These are phyloP conservation scores for Lampris incognitus DNA, from an alignment of 2,113 vertebrate genomes.

Conservation along the genomic window DNA sequence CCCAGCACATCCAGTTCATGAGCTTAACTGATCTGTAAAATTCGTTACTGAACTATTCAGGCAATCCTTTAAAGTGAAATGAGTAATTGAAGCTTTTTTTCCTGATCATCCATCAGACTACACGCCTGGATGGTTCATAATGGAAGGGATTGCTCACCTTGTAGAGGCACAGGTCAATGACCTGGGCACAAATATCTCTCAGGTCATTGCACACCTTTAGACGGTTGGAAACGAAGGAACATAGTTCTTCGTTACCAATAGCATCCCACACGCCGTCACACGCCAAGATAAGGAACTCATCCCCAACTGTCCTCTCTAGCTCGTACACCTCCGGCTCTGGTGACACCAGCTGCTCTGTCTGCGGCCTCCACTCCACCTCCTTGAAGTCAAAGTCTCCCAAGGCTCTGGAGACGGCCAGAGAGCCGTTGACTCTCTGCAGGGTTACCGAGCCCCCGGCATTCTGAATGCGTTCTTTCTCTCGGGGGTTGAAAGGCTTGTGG, in stretches of 20 bases:
- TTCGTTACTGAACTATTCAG: no score
- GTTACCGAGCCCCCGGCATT: constrained; percentile 85
- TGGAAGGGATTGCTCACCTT: constrained; percentile 81
- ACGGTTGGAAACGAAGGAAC: constrained; percentile 81
- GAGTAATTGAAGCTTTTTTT: no score
- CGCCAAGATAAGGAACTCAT: constrained; percentile 87
- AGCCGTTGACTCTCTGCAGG: constrained; percentile 84
- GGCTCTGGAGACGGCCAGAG: constrained; percentile 85
- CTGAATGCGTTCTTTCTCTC: constrained; percentile 86
- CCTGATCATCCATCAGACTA: no score
- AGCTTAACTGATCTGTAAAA: not conserved
- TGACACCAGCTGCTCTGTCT: constrained; percentile 86
- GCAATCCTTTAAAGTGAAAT: no score
- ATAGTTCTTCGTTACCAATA: constrained; percentile 82
- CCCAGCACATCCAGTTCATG: not conserved
- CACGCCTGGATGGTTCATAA: not conserved
- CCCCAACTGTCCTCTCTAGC: constrained; percentile 73
- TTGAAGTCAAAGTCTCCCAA: constrained; percentile 88
- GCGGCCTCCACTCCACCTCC: constrained; percentile 79
- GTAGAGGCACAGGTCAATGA: constrained; percentile 86
- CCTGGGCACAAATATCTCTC: constrained; percentile 83
- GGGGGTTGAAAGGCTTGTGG: constrained; percentile 84
- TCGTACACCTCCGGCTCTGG: constrained; percentile 86
- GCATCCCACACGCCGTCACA: constrained; percentile 88
- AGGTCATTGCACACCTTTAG: constrained; percentile 82